Evolutionary conservation across 2,888 invertebrate species (phyloP).

Genomic region (Piscicola geometra): DNA sequence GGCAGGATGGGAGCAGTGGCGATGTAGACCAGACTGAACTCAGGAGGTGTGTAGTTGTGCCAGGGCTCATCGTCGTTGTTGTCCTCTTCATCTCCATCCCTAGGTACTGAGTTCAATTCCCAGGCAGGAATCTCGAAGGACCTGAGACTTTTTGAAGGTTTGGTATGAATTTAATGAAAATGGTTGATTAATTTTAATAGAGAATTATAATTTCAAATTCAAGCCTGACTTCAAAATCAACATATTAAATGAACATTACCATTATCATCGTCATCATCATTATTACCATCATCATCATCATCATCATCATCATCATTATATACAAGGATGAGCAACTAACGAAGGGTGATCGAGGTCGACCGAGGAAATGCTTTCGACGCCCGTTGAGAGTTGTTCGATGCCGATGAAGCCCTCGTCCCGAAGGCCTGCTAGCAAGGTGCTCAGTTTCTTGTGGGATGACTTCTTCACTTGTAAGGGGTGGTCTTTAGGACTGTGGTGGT

Average conservation of each 20-base stretch:
- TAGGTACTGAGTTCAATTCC: background rate
- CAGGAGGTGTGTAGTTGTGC: background rate
- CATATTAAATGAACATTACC: background rate
- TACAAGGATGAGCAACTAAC: background rate
- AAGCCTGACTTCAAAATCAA: background rate
- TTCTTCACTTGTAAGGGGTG: constrained; percentile 77
- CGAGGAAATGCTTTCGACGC: constrained; percentile 72
- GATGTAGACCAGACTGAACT: background rate
- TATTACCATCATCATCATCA: background rate
- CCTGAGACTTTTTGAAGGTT: background rate
- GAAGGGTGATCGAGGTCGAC: constrained; percentile 59
- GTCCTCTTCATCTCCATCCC: constrained; percentile 2
- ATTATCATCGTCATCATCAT: background rate
- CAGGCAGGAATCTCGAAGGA: background rate
- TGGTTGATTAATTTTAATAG: background rate
- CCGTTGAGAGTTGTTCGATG: constrained; percentile 63
- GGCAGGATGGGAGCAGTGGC: background rate
- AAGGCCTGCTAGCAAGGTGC: constrained; percentile 77
- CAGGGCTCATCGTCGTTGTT: constrained; percentile 2
- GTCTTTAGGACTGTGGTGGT: constrained; percentile 63
- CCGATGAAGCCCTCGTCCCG: constrained; percentile 61
- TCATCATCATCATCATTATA: background rate
- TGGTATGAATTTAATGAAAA: background rate
- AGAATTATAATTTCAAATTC: too few species aligned
- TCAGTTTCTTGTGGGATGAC: constrained; percentile 79